These are phyloP conservation scores for Diorhabda carinulata DNA, from an alignment of 1,140 invertebrate species.

Conservation along the genomic window DNA sequence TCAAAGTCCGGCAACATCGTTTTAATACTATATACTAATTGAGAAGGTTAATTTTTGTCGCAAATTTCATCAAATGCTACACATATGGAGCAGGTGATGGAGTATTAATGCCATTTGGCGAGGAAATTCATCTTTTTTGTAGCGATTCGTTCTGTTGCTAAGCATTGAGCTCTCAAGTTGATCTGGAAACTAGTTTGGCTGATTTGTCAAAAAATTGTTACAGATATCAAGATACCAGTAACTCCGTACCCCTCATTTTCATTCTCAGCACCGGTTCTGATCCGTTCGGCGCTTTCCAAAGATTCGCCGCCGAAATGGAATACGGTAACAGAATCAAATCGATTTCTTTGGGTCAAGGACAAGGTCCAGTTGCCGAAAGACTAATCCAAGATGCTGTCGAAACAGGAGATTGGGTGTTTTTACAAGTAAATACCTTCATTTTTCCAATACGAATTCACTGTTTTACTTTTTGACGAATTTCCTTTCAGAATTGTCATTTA, in stretches of 20 bases:
- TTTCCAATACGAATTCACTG: not conserved
- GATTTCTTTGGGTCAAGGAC: slow-evolving; percentile 87
- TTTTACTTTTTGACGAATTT: not conserved
- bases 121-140: no score
- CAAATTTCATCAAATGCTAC: no score
- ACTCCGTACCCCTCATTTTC: slow-evolving; percentile 77
- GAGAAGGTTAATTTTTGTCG: no score
- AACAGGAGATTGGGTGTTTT: slow-evolving; percentile 77
- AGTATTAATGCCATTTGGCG: no score
- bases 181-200: not conserved
- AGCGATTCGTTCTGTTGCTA: no score
- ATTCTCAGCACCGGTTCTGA: slow-evolving; percentile 88
- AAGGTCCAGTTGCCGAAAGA: slow-evolving; percentile 77
- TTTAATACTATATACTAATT: no score
- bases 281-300: slow-evolving; percentile 76
- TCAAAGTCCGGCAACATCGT: no score
- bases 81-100: no score
- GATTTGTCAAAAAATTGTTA: slow-evolving; percentile 25
- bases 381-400: slow-evolving; percentile 70
- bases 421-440: slow-evolving; percentile 54
- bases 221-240: slow-evolving; percentile 70
- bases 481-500: slow-evolving; percentile 82
- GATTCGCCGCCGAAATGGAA: slow-evolving; percentile 76
- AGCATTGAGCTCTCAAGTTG: not conserved
- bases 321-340: slow-evolving; percentile 72